Base-by-base conservation (phyloP, 2,113 vertebrate genomes). In the Sula dactylatra region DNA sequence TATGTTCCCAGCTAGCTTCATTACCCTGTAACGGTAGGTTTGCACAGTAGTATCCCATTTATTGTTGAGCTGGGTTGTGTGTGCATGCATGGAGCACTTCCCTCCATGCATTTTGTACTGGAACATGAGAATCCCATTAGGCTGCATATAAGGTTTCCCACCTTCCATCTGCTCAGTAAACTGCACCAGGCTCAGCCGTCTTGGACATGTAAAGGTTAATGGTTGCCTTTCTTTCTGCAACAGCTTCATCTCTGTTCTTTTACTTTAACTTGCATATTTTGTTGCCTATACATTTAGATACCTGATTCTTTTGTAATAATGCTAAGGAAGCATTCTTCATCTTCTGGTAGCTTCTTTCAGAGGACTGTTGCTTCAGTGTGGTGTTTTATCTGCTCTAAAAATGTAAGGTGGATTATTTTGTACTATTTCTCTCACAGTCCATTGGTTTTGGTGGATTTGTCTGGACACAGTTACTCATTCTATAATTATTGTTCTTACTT, bases 141-240 rank as follows among this genome's bases (percentile, higher is more conserved):
- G 8, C 32, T 81, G 42, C 1, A 4, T 90, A 49, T 88, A 92
- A 92, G 24, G 52, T 94, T 96, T 92, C 90, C 59, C 21, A 4
- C 67, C 67, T 95, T 86, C 88, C 80, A 62, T 97, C 82, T 97
- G 59, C 82, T 88, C 67, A 24, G 59, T 83, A 64, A 78, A 64
- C 55, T 70, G 76, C 55, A 90, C 21, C 66, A 78, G 92, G 47
- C 86, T 81, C 74, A 88, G 79, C 55, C 93, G 79, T 56, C 64
- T 66, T 62, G 62, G 71, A 11, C 2, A 1, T 54, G 10, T 54
- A 36, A 74, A 92, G 76, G 71, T 88, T 94, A 88, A 93, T 66
- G 59, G 50, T 55, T 81, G 29, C 40, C 17, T 11, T 62, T 66
- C 58, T 64, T 90, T 82, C 58, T 88, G 64, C 42, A 90, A 31